A percentile compares a stretch with the other conserved stretches of the same genome.
Conservation (phyloP, 2,113 vertebrate genomes). For the Triplophysa siluroides region DNA sequence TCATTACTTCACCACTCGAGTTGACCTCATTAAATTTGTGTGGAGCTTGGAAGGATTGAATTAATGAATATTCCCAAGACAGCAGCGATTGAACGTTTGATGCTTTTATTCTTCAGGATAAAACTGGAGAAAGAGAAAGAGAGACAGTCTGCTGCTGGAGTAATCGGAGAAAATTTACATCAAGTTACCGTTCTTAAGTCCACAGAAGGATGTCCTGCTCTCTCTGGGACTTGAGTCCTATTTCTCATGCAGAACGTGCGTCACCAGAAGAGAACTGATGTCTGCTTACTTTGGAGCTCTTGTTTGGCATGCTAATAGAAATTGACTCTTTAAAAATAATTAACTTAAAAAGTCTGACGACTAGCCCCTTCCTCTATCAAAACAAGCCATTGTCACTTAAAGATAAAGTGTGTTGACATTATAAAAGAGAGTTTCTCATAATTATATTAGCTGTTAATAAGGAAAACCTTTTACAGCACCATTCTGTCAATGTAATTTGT, state of each 20-base stretch:
- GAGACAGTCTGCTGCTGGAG: neutral
- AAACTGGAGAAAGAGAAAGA: constrained; percentile 2
- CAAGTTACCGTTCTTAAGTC: constrained; percentile 9
- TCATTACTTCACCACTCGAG: neutral
- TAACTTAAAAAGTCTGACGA: neutral
- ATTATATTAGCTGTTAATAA: constrained; percentile 8
- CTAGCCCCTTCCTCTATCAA: neutral
- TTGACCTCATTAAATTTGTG: constrained; percentile 8
- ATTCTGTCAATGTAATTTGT: neutral
- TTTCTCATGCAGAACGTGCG: neutral
- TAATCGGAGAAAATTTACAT: constrained; percentile 24
- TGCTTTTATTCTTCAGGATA: constrained; percentile 15
- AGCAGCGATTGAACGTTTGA: neutral
- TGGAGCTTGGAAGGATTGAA: neutral
- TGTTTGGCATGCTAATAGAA: neutral
- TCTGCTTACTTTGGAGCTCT: too few relatives aligned
- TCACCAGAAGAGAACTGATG: neutral
- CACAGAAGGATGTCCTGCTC: neutral
- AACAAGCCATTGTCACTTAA: neutral
- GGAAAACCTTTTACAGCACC: neutral
- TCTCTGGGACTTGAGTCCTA: constrained; percentile 2
- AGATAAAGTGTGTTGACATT: constrained; percentile 1
- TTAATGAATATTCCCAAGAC: constrained; percentile 20
- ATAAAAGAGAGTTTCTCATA: neutral
- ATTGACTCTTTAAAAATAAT: neutral